Evolutionary conservation across 2,113 vertebrate genomes (phyloP).

Genomic region (Tenebrosternarchus preto): DNA sequence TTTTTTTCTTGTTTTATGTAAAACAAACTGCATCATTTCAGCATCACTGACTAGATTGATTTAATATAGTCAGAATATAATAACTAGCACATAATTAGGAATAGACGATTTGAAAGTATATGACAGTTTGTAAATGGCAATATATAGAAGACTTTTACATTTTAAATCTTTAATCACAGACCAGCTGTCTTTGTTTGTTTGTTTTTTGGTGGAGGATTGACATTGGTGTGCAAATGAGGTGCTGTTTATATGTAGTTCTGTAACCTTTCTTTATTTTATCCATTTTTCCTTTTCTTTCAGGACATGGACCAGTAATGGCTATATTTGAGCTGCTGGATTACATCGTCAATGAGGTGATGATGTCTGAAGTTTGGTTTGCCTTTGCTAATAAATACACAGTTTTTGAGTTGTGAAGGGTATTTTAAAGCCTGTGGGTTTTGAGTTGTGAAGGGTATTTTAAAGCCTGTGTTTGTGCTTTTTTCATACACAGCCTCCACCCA

Average conservation of each 20-base stretch:
- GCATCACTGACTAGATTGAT: too few species aligned
- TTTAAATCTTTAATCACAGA: too few species aligned
- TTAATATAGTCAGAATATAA: too few species aligned
- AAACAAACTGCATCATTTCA: too few species aligned
- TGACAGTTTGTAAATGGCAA: not conserved
- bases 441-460: not conserved
- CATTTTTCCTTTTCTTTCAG: slow-evolving; percentile 62
- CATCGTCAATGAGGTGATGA: slow-evolving; percentile 94
- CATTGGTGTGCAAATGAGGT: too few species aligned
- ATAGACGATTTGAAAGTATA: too few species aligned
- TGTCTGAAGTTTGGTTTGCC: not conserved
- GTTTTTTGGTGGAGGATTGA: too few species aligned
- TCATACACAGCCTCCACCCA: slow-evolving; percentile 87
- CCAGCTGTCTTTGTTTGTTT: too few species aligned
- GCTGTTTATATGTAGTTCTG: not conserved
- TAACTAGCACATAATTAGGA: too few species aligned
- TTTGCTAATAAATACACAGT: not conserved
- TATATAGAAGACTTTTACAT: too few species aligned
- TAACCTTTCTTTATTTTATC: not conserved
- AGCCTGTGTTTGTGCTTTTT: not conserved
- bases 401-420: not conserved
- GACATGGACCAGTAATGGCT: slow-evolving; percentile 92
- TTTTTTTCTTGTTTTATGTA: too few species aligned
- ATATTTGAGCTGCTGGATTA: slow-evolving; percentile 98
- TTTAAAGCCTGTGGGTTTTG: not conserved